Evolutionary conservation across 2,888 invertebrate genomes (phyloP).

Genomic region (Onchidella celtica): DNA sequence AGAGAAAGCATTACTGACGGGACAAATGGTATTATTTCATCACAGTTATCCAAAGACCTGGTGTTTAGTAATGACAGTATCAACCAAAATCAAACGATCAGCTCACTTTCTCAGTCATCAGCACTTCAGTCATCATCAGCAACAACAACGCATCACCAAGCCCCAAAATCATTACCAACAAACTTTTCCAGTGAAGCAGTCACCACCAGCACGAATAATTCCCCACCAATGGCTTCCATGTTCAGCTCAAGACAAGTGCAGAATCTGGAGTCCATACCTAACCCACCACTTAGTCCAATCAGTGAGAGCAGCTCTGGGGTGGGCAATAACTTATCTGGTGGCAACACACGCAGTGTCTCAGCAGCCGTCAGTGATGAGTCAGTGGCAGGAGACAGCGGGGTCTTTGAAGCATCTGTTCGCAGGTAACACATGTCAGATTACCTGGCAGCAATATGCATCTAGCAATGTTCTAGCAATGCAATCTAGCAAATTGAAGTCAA

Average conservation of each 20-base stretch:
- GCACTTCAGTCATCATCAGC: not conserved
- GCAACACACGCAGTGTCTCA: slow-evolving; percentile 85
- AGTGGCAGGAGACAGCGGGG: slow-evolving; percentile 88
- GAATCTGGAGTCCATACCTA: slow-evolving; percentile 58
- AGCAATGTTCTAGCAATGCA: no score
- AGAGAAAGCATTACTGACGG: not conserved
- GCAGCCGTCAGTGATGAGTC: slow-evolving; percentile 98
- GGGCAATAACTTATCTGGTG: slow-evolving; percentile 77
- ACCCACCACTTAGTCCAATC: slow-evolving; percentile 79
- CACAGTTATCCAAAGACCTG: slow-evolving; percentile 6
- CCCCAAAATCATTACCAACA: slow-evolving; percentile 14
- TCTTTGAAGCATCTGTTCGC: slow-evolving; percentile 80
- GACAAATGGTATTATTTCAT: not conserved
- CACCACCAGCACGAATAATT: not conserved
- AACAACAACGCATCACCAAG: not conserved
- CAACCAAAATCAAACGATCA: slow-evolving; percentile 16
- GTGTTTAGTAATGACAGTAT: not conserved
- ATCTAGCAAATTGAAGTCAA: no score
- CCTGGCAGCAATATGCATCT: no score
- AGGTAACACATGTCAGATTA: no score
- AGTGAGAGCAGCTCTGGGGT: slow-evolving; percentile 80
- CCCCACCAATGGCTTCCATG: not conserved
- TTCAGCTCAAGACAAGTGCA: slow-evolving; percentile 31
- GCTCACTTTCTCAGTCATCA: not conserved
- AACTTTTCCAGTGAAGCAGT: not conserved